phyloP scores from a whole-genome alignment of 2,113 vertebrate genomes.

The Cryptotis parvus region DNA sequence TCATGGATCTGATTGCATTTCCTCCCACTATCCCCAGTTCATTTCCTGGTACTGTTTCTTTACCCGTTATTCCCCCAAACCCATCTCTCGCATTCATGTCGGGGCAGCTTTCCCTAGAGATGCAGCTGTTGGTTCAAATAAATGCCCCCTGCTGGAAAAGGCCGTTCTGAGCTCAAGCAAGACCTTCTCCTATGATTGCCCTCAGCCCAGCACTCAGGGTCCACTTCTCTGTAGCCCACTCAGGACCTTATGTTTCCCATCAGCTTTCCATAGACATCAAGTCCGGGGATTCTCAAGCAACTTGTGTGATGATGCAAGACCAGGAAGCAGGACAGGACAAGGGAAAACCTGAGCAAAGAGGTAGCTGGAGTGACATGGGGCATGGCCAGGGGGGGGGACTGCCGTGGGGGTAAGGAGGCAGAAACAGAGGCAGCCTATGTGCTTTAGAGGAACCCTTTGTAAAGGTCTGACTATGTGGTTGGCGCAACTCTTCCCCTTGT shows the following conservation, averaged over 20 bases:
- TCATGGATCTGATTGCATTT: background rate
- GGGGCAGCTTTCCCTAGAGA: background rate
- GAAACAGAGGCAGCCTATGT: background rate
- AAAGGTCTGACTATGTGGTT: background rate
- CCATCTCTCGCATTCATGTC: background rate
- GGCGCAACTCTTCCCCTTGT: no score
- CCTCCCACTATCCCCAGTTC: background rate
- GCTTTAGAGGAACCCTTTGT: background rate
- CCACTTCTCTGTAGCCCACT: background rate
- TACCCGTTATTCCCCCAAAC: background rate
- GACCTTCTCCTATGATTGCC: background rate
- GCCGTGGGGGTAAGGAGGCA: rapidly evolving
- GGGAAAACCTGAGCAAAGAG: background rate
- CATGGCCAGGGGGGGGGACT: background rate
- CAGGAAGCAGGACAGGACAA: background rate
- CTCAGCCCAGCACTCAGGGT: background rate
- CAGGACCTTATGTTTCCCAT: background rate
- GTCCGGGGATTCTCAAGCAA: background rate
- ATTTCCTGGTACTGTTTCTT: background rate
- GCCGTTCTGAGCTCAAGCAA: background rate
- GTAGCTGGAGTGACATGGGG: background rate
- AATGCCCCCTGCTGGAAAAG: background rate
- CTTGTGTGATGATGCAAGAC: background rate
- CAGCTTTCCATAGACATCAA: background rate
- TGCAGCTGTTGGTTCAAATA: background rate